A percentile compares a stretch with the other conserved stretches of the same genome.
Conservation (phyloP, 1,140 invertebrate genomes). For the Yoshiicerus persimilis region DNA sequence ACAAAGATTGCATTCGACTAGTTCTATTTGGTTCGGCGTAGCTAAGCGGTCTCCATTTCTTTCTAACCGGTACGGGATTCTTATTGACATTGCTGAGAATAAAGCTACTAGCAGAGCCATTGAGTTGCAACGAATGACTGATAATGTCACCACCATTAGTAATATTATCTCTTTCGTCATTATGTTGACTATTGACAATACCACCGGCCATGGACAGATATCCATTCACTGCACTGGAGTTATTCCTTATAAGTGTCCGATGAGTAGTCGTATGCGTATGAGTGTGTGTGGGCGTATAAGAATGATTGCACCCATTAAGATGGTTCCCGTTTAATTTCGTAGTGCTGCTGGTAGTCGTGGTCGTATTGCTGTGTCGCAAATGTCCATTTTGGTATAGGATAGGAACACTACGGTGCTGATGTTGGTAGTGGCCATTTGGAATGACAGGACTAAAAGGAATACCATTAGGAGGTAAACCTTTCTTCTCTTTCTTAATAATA, state of each 20-base stretch:
- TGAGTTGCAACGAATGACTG: background rate
- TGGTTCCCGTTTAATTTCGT: background rate
- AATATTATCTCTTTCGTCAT: background rate
- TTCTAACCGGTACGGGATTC: constrained; percentile 1
- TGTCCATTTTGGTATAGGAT: background rate
- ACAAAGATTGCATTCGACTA: background rate
- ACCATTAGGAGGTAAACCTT: background rate
- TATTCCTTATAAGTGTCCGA: constrained; percentile 6
- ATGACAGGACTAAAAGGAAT: background rate
- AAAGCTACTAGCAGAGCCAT: background rate
- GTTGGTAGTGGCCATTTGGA: background rate
- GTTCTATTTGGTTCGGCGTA: constrained; percentile 43
- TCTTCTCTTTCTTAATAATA: background rate
- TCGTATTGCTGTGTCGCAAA: background rate
- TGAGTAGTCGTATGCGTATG: background rate
- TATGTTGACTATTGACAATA: background rate
- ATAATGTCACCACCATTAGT: background rate
- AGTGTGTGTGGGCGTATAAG: background rate
- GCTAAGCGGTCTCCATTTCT: constrained; percentile 43
- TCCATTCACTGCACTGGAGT: background rate
- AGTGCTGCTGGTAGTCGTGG: no score
- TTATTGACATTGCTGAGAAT: background rate
- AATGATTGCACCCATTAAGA: background rate
- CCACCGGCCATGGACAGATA: background rate
- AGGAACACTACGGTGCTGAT: background rate